These are phyloP conservation scores for Chirona hameri DNA, from an alignment of 2,888 invertebrate genomes.

Conservation along the genomic window DNA sequence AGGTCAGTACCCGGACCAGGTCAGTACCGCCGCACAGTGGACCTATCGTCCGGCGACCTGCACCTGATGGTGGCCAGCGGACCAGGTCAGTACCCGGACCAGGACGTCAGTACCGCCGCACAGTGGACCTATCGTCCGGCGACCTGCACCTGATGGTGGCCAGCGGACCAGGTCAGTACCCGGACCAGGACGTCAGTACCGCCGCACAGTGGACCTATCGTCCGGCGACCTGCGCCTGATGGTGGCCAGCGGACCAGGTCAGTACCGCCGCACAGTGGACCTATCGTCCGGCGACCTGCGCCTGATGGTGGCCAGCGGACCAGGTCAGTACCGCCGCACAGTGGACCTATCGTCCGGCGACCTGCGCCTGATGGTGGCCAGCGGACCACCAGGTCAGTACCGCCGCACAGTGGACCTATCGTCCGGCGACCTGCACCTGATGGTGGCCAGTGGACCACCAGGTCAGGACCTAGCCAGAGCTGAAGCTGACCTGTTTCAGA, in stretches of 20 bases:
- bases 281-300: not conserved
- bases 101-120: conserved; percentile 51
- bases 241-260: not conserved
- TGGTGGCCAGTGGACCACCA: conserved; percentile 67
- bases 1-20: not conserved
- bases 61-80: conserved; percentile 70
- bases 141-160: conserved; percentile 70
- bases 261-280: not conserved
- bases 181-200: conserved; percentile 37
- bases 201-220: not conserved
- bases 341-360: conserved; percentile 67
- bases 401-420: conserved; percentile 66
- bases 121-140: conserved; percentile 65
- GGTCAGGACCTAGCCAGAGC: conserved; percentile 38
- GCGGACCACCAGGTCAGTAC: conserved; percentile 53
- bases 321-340: conserved; percentile 51
- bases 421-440: conserved; percentile 63
- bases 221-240: not conserved
- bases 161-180: conserved; percentile 52
- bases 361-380: conserved; percentile 68
- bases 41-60: conserved; percentile 65
- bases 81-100: conserved; percentile 43
- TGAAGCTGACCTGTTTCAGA: too few species aligned
- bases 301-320: not conserved
- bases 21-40: conserved; percentile 51